Percentiles rank a stretch among this genome's conserved stretches.
Evolutionary conservation across 2,113 vertebrate species (phyloP).

Genomic region (Lichenostomus cassidix): DNA sequence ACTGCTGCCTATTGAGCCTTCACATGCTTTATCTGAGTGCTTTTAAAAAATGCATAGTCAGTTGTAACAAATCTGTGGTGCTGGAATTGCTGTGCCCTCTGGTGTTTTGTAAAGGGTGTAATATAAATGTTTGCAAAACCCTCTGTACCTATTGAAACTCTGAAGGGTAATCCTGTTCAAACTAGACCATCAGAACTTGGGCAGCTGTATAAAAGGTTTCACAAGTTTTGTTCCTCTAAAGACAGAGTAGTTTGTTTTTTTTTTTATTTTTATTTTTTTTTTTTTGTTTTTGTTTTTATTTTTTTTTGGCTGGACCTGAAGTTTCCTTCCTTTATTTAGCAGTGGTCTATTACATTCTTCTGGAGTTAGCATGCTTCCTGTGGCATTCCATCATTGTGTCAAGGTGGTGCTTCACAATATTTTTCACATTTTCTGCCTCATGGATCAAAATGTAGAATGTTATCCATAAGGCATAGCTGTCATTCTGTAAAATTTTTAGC

Average conservation of each 20-base stretch:
- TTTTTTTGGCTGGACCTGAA: not conserved
- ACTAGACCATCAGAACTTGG: not conserved
- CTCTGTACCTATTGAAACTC: not conserved
- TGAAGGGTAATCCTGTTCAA: not conserved
- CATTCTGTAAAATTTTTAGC: constrained; percentile 79
- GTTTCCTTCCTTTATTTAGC: constrained; percentile 37
- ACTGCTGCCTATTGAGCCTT: not conserved
- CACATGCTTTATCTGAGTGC: not conserved
- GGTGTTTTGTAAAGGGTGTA: not conserved
- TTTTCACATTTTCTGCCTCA: constrained; percentile 81
- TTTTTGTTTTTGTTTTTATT: not conserved
- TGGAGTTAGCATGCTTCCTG: constrained; percentile 19
- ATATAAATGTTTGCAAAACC: not conserved
- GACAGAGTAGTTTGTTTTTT: not conserved
- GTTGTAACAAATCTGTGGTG: not conserved
- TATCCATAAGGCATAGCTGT: constrained; percentile 77
- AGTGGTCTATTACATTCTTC: constrained; percentile 49
- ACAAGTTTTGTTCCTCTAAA: not conserved
- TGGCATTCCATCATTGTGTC: constrained; percentile 76
- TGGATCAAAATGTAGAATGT: constrained; percentile 76
- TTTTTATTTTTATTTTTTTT: no score
- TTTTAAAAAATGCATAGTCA: not conserved
- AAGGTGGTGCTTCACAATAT: constrained; percentile 73
- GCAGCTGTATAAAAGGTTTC: not conserved
- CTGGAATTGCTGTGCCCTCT: not conserved